These are phyloP conservation scores for Ditylenchus weischeri DNA, from an alignment of 2,888 invertebrate genomes.

Conservation along the genomic window DNA sequence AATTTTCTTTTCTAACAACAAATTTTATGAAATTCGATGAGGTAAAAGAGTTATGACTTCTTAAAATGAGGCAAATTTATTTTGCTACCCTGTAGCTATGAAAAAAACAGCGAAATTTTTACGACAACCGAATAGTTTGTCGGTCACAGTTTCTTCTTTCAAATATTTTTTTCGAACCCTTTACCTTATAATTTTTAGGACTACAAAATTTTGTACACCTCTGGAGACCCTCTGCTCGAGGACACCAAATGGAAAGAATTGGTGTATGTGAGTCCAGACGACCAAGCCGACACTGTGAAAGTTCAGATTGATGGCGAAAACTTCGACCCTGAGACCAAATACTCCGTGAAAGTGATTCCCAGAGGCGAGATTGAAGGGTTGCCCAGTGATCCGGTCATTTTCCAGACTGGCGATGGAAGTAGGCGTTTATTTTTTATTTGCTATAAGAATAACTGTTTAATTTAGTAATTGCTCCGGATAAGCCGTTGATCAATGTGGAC, in stretches of 20 bases:
- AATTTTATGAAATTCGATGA: no score
- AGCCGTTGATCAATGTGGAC: conserved; percentile 54
- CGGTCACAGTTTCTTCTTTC: no score
- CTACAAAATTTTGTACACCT: conserved; percentile 54
- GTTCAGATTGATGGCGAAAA: conserved; percentile 55
- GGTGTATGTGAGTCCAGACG: conserved; percentile 30
- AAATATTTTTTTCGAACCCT: no score
- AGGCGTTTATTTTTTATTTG: conserved; percentile 9
- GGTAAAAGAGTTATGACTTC: no score
- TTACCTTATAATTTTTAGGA: conserved; percentile 30
- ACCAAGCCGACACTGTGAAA: conserved; percentile 11
- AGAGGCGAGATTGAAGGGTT: conserved; percentile 53
- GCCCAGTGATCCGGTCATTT: conserved; percentile 42
- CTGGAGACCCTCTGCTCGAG: conserved; percentile 52
- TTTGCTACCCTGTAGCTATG: neutral
- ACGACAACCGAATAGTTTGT: no score
- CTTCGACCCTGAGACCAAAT: conserved; percentile 57
- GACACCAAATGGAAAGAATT: conserved; percentile 56
- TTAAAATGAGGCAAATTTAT: no score
- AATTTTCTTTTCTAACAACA: no score
- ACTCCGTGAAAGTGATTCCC: conserved; percentile 50
- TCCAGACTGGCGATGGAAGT: conserved; percentile 54
- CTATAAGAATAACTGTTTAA: neutral
- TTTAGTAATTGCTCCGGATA: conserved; percentile 49
- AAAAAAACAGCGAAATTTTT: neutral